Conservation (phyloP, 64 coral and sea anemone species). For the Anthopleura sola region DNA sequence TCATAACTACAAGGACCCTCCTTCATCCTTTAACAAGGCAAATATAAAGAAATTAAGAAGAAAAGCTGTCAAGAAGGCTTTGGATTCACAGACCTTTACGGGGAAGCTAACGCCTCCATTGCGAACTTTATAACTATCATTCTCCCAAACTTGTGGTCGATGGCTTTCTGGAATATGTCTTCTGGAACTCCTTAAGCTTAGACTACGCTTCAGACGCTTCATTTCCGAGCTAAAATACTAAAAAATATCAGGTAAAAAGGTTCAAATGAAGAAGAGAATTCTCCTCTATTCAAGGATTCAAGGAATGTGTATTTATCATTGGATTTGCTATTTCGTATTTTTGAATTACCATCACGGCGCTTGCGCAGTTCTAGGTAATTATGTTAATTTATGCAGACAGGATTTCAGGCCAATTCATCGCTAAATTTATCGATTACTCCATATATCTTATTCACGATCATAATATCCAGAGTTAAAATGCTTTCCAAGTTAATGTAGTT, state of each 20-base stretch:
- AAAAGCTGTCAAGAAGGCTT: not conserved
- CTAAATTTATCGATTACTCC: constrained; percentile 24
- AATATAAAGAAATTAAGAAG: not conserved
- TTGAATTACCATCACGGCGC: constrained; percentile 4
- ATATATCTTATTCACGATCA: too few species aligned
- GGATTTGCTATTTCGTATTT: constrained; percentile 8
- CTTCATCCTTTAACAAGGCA: not conserved
- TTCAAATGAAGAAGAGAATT: not conserved
- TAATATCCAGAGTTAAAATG: not conserved
- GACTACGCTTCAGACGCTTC: constrained; percentile 80
- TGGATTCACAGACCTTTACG: constrained; percentile 67
- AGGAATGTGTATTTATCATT: constrained; percentile 20
- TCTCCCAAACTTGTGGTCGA: constrained; percentile 96
- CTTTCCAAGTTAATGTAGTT: not conserved
- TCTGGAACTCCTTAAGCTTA: constrained; percentile 94
- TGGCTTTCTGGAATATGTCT: constrained; percentile 90
- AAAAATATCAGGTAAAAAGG: not conserved
- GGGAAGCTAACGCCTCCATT: constrained; percentile 98
- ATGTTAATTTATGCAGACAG: constrained; percentile 2
- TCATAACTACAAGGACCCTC: not conserved
- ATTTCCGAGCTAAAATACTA: constrained; percentile 36
- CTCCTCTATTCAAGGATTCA: constrained; percentile 8
- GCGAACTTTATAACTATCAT: constrained; percentile 97
- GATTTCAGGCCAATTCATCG: not conserved
- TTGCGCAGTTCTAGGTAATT: not conserved